A percentile compares a stretch with the other conserved stretches of the same genome.
Conservation (phyloP, 2,888 invertebrate species). For the Agrilus mali region DNA sequence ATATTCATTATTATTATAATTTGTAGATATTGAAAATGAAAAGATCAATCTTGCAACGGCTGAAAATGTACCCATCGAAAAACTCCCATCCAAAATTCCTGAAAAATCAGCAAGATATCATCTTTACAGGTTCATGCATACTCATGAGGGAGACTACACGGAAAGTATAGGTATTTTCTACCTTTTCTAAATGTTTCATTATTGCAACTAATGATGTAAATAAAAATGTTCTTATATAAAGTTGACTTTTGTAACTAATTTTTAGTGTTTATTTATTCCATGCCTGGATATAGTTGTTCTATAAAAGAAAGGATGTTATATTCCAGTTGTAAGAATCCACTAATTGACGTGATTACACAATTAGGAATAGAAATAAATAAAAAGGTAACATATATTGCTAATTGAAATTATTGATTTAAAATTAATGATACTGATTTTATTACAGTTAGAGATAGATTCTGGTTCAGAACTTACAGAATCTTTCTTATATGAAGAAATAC, state of each 20-base stretch:
- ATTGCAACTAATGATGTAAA: too few species aligned
- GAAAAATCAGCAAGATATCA: slow-evolving; percentile 82
- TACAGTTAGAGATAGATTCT: slow-evolving; percentile 82
- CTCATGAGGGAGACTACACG: slow-evolving; percentile 82
- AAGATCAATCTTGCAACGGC: slow-evolving; percentile 71
- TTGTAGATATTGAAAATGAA: slow-evolving; percentile 71
- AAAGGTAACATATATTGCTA: slow-evolving; percentile 50
- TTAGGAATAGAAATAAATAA: slow-evolving; percentile 71
- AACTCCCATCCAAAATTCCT: slow-evolving; percentile 70
- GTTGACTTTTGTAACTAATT: slow-evolving; percentile 15
- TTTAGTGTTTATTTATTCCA: slow-evolving; percentile 94
- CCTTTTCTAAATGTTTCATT: background rate
- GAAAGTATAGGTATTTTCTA: slow-evolving; percentile 58
- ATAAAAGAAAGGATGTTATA: slow-evolving; percentile 98
- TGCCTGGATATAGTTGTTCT: slow-evolving; percentile 92
- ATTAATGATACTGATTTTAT: slow-evolving; percentile 13
- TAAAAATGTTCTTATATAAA: too few species aligned
- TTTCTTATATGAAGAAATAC: slow-evolving; percentile 83
- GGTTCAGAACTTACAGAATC: slow-evolving; percentile 83
- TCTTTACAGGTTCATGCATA: slow-evolving; percentile 80
- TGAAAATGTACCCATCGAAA: slow-evolving; percentile 50
- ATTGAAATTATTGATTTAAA: background rate
- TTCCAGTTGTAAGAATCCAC: slow-evolving; percentile 91
- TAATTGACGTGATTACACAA: slow-evolving; percentile 69
- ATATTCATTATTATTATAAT: slow-evolving; percentile 3